Evolutionary conservation across 2,888 invertebrate species (phyloP).

Genomic region (Drosophila nigricruria): DNA sequence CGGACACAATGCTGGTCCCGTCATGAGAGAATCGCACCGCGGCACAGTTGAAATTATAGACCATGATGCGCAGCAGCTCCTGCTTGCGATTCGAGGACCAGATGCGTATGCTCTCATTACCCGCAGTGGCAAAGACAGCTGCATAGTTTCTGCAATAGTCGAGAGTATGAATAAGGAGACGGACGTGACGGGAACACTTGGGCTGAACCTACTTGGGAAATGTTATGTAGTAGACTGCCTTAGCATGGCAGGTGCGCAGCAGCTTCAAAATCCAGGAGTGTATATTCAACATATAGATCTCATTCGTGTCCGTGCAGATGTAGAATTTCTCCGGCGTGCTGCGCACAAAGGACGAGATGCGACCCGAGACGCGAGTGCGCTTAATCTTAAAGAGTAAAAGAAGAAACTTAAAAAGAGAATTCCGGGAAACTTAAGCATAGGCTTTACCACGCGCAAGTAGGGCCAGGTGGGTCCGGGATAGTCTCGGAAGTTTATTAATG

Average conservation of each 20-base stretch:
- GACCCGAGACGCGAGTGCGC: slow-evolving; percentile 87
- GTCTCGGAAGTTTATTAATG: slow-evolving; percentile 75
- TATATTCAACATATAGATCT: slow-evolving; percentile 92
- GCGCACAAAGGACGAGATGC: slow-evolving; percentile 91
- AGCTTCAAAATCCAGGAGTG: slow-evolving; percentile 89
- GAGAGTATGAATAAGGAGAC: slow-evolving; percentile 18
- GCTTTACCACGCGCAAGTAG: slow-evolving; percentile 86
- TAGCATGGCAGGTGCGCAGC: slow-evolving; percentile 93
- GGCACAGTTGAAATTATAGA: slow-evolving; percentile 95
- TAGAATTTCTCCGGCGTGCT: slow-evolving; percentile 88
- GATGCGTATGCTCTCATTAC: slow-evolving; percentile 93
- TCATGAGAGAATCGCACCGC: slow-evolving; percentile 91
- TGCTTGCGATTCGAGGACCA: slow-evolving; percentile 92
- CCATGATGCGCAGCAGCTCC: slow-evolving; percentile 93
- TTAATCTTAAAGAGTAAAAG: slow-evolving; percentile 85
- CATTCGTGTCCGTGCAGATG: slow-evolving; percentile 91
- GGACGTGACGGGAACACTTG: neutral
- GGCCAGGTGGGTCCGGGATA: slow-evolving; percentile 87
- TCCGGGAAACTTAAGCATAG: neutral
- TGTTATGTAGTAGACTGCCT: slow-evolving; percentile 91
- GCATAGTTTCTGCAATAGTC: slow-evolving; percentile 88
- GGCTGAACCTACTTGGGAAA: slow-evolving; percentile 90
- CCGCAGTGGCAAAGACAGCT: slow-evolving; percentile 94
- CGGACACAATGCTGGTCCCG: slow-evolving; percentile 92
- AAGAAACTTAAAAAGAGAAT: neutral